These are phyloP conservation scores for Dryobota labecula DNA, from an alignment of 2,888 invertebrate species.

Conservation along the genomic window DNA sequence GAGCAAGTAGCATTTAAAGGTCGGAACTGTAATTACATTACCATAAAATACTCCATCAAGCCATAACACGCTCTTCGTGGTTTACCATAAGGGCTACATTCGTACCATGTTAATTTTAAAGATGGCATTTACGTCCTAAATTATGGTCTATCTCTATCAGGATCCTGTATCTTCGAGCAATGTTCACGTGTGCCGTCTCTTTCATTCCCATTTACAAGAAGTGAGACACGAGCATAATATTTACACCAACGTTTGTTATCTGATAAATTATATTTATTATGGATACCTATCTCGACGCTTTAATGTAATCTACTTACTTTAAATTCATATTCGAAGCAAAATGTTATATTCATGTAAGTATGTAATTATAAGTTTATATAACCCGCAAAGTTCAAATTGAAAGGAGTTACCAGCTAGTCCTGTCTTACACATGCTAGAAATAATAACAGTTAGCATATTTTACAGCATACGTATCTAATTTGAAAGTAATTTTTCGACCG, in stretches of 20 bases:
- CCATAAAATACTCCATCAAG: constrained; percentile 47
- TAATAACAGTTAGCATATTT: neutral
- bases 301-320: neutral
- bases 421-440: neutral
- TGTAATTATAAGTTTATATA: neutral
- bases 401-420: neutral
- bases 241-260: constrained; percentile 23
- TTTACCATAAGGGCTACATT: constrained; percentile 42
- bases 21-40: constrained; percentile 49
- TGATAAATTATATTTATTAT: constrained; percentile 4
- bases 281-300: neutral
- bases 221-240: constrained; percentile 28
- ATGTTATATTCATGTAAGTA: neutral
- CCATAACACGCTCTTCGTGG: constrained; percentile 30
- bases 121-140: constrained; percentile 44
- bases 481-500: constrained; percentile 5
- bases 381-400: neutral
- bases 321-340: neutral
- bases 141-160: constrained; percentile 37
- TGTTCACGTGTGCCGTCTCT: constrained; percentile 11
- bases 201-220: constrained; percentile 20
- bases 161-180: constrained; percentile 31
- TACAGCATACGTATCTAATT: constrained; percentile 4
- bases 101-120: constrained; percentile 16
- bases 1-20: constrained; percentile 74